Percentiles rank a stretch among this genome's conserved stretches.
Conservation (phyloP, 1,140 invertebrate genomes). For the Magallana angulata region DNA sequence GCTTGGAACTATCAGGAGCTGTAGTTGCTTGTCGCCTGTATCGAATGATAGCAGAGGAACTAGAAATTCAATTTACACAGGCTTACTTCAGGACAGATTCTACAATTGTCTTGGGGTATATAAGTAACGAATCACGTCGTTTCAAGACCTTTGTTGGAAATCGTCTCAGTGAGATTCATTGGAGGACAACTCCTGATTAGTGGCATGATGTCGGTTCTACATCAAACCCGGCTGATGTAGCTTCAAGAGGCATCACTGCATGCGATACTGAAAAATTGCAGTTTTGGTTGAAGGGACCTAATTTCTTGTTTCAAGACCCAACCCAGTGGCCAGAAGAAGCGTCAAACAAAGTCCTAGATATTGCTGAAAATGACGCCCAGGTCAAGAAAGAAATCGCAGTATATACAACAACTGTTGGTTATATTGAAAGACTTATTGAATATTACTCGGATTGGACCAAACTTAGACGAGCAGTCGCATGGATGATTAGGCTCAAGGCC, state of each 20-base stretch:
- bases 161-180: constrained; percentile 34
- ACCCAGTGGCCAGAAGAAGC: neutral
- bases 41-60: constrained; percentile 23
- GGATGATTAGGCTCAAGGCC: constrained; percentile 19
- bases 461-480: constrained; percentile 34
- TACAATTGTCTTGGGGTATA: constrained; percentile 52
- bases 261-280: constrained; percentile 41
- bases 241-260: constrained; percentile 1
- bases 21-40: constrained; percentile 34
- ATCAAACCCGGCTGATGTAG: constrained; percentile 49
- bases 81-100: constrained; percentile 54
- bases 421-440: neutral
- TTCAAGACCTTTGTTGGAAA: neutral
- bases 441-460: constrained; percentile 47
- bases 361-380: constrained; percentile 31
- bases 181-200: constrained; percentile 20
- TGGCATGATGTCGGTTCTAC: constrained; percentile 42
- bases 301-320: constrained; percentile 21
- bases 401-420: neutral
- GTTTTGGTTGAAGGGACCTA: neutral
- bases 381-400: constrained; percentile 33
- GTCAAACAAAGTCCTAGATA: neutral
- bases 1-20: constrained; percentile 73
- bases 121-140: constrained; percentile 39
- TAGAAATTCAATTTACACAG: constrained; percentile 33